Base-by-base conservation (phyloP, 2,888 invertebrate species). In the Spilosoma lubricipeda region DNA sequence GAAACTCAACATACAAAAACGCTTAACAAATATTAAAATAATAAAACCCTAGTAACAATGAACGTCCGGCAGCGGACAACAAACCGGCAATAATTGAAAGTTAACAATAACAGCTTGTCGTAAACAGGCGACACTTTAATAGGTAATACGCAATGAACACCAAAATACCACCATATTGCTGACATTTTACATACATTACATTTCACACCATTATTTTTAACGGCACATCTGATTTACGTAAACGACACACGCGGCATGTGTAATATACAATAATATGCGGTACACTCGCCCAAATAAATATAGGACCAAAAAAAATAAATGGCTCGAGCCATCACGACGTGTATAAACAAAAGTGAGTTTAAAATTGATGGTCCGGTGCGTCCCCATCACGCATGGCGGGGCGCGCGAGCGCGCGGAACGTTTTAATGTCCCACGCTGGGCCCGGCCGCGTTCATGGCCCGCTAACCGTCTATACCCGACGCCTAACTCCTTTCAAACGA, bases 301-400 rank as follows among this genome's bases (percentile, higher is more conserved):
- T 82, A 82, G 85, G 81, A 75, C 74, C 73, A 67, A 39, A 78
- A 72, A 72, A 81, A 77, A 80, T 83, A 87, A 86, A 86, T 80
- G 77, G 72, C 75, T 79, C 83, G 87, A 87, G 87, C 90, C 87
- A 86, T 87, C 80, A 80, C 82, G 89, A 85, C 86, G 89, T 89
- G 91, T 90, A 91, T 92, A 91, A 92, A 85, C 85, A 85, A 92
- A 93, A 92, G 88, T 89, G 85, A 87, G 89, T 90, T 91, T 90
- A 84, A 90, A 90, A 93, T 91, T 88, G 78, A 92, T 89, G 92
- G 92, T 91, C 91, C 90, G 90, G 86, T 90, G 91, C 80, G 75
- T 85, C 77, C 59, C 74, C 72, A 79, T 84, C 83, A 90, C 90
- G 94, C 93, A 90, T 91, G 92, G 89, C 75, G 87, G 78, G 76